Evolutionary conservation across 2,113 vertebrate genomes (phyloP), one percentile per base, ranked within the genome.

Genomic region (Cheilinus undulatus): DNA sequence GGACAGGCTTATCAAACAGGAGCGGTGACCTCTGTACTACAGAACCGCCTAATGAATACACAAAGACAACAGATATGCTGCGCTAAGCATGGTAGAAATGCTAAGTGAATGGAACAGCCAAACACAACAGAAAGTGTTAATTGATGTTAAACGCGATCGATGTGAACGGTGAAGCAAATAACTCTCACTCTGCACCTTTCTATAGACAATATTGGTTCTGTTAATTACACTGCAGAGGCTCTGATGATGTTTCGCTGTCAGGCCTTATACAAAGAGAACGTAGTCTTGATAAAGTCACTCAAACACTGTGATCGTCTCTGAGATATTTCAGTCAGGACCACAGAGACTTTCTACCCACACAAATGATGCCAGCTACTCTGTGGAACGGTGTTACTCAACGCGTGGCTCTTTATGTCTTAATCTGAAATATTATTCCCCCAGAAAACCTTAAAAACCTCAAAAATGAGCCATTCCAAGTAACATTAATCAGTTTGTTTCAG

Each of bases 1-100:
- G 74, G 82, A 83, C 72, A 62, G 76, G 58, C 77, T 82, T 81
- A 81, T 88, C 88, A 85, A 79, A 57, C 70, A 22, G 56, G n/a
- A 43, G 61, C 52, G 24, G 68, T 67, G 73, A 72, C 87, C 87
- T 88, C 66, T 26, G 15, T 20, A 56, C 56, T 68, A 49, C 4
- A 30, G 22, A 69, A 53, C 66, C 4, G 42, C 43, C 81, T 76
- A 54, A 86, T 76, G 78, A 86, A 78, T 83, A 78, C 71, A 82
- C 69, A 85, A 75, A 75, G 54, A 68, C 60, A 34, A 24, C 52
- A 62, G 13, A 57, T 57, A 24, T 66, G 85, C 74, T 82, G 63
- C 3, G 23, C 48, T 78, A 72, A 78, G 81, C 83, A 51, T 46
- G 62, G 3, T 53, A n/a, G 27, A 26, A 71, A 73, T 48, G 69